phyloP scores from a whole-genome alignment of 2,797 vertebrate genomes.

The Sebastes diploproa region DNA sequence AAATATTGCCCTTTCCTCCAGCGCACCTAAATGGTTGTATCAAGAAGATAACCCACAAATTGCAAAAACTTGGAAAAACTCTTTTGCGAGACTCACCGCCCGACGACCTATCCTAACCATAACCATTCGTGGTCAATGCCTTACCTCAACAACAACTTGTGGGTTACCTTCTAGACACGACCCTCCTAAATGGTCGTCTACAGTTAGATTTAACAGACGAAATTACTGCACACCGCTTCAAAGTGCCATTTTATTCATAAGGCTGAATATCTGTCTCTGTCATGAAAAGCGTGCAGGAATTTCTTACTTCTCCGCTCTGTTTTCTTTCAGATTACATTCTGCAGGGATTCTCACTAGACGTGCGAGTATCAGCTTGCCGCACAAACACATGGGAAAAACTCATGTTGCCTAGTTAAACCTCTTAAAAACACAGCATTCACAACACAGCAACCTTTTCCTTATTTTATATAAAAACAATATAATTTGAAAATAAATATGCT shows the following conservation, averaged over 20 bases:
- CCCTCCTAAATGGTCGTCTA: not conserved
- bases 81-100: no score
- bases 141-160: no score
- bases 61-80: no score
- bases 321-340: slow-evolving; percentile 36
- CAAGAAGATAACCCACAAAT: no score
- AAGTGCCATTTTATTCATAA: slow-evolving; percentile 71
- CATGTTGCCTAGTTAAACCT: slow-evolving; percentile 29
- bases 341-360: slow-evolving; percentile 17
- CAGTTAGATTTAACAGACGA: slow-evolving; percentile 42
- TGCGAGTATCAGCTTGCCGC: slow-evolving; percentile 21
- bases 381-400: slow-evolving; percentile 37
- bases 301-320: slow-evolving; percentile 19
- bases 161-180: no score
- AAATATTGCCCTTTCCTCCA: not conserved
- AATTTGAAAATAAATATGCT: slow-evolving; percentile 99
- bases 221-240: slow-evolving; percentile 63
- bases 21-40: no score
- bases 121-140: no score
- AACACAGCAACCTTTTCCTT: slow-evolving; percentile 83
- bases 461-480: slow-evolving; percentile 97
- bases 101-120: no score
- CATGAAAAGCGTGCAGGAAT: slow-evolving; percentile 53
- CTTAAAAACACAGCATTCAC: slow-evolving; percentile 76
- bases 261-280: slow-evolving; percentile 54